Conservation (phyloP, 2,113 vertebrate genomes). For the Mus spicilegus region DNA sequence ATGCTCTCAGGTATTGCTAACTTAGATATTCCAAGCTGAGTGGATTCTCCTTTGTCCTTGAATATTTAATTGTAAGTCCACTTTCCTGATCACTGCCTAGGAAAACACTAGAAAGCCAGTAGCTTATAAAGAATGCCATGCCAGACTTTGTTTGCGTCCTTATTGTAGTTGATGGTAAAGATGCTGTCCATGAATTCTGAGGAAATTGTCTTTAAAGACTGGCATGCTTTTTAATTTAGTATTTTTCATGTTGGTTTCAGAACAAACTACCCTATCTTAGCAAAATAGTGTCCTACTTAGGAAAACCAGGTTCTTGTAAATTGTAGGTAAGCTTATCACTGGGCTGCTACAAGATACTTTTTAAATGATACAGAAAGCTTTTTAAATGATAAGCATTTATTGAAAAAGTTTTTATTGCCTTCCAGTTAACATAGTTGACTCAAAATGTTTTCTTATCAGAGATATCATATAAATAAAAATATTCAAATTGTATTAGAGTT, state of each 20-base stretch:
- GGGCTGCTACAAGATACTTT: no score
- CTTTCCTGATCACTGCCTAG: background rate
- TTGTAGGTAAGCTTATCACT: background rate
- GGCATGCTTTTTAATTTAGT: background rate
- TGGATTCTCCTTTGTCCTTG: background rate
- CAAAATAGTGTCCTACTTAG: slow-evolving; percentile 37
- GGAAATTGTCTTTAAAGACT: background rate
- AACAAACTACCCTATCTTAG: background rate
- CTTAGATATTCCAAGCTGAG: background rate
- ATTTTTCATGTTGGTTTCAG: slow-evolving; percentile 1
- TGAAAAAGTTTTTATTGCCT: slow-evolving; percentile 45
- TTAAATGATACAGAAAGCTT: background rate
- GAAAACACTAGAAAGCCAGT: background rate
- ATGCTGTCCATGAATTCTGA: background rate
- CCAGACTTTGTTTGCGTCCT: background rate
- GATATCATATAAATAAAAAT: slow-evolving; percentile 28
- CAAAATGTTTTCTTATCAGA: slow-evolving; percentile 50
- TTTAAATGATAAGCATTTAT: slow-evolving; percentile 26
- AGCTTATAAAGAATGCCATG: background rate
- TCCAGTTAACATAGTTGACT: slow-evolving; percentile 9
- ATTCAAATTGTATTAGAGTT: background rate
- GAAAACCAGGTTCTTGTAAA: background rate
- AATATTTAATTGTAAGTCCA: slow-evolving; percentile 27
- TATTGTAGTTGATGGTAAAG: background rate
- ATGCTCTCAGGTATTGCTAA: background rate